Conservation (phyloP, 2,113 vertebrate genomes). For the Phylloscopus whistleri region DNA sequence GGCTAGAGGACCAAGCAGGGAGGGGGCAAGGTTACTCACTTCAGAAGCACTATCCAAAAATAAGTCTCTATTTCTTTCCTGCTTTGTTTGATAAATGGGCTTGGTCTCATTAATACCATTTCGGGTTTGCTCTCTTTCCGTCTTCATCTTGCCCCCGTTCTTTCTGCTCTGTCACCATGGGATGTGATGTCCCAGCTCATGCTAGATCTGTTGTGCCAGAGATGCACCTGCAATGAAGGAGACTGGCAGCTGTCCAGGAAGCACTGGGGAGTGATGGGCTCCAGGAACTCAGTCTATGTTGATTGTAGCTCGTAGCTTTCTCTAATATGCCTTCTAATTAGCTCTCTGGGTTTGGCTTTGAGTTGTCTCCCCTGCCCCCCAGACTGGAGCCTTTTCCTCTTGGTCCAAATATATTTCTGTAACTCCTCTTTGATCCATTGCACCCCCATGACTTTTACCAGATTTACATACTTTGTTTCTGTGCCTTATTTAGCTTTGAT, state of each 20-base stretch:
- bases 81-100: conserved; percentile 33
- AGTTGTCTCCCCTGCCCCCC: neutral
- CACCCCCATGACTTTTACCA: neutral
- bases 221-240: neutral
- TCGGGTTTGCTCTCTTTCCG: neutral
- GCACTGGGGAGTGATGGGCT: neutral
- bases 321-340: neutral
- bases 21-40: conserved; percentile 27
- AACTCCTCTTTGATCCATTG: neutral
- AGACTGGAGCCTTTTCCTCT: neutral
- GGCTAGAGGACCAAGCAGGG: neutral
- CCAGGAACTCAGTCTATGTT: neutral
- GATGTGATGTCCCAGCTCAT: neutral
- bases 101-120: neutral
- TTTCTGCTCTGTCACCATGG: neutral
- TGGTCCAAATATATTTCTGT: neutral
- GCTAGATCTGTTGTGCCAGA: neutral
- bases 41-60: conserved; percentile 59
- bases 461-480: neutral
- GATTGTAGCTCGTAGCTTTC: neutral
- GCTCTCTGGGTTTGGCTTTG: neutral
- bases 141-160: neutral
- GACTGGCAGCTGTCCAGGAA: fast-evolving
- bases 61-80: conserved; percentile 22
- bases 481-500: neutral